phyloP scores from a whole-genome alignment of 2,797 vertebrate genomes.

The Hemibagrus guttatus region DNA sequence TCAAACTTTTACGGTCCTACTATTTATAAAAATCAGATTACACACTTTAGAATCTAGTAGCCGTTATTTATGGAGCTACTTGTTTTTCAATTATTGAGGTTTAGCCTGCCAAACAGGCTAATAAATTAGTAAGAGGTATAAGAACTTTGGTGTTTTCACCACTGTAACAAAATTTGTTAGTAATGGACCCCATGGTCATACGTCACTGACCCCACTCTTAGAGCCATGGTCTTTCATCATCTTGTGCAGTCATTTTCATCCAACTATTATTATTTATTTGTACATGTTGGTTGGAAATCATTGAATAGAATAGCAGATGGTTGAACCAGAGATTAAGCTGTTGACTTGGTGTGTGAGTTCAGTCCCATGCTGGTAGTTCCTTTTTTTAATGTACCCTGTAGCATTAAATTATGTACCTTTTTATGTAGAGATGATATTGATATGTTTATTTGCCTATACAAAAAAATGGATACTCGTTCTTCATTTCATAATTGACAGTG shows the following conservation, averaged over 20 bases:
- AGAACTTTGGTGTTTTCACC: not conserved
- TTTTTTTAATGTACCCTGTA: constrained; percentile 15
- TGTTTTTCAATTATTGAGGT: not conserved
- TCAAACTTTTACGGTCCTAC: not conserved
- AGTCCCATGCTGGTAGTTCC: constrained; percentile 6
- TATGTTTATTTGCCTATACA: constrained; percentile 4
- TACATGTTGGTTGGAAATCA: not conserved
- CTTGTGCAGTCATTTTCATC: too few species aligned
- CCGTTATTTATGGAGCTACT: not conserved
- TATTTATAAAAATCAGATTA: not conserved
- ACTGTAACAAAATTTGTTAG: not conserved
- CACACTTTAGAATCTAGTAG: not conserved
- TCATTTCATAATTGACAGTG: constrained; percentile 12
- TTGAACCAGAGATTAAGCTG: constrained; percentile 36
- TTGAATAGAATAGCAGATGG: not conserved
- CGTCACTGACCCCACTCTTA: not conserved
- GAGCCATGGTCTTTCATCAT: not conserved
- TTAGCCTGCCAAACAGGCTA: not conserved
- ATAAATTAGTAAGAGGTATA: not conserved
- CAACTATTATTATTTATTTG: constrained; percentile 11
- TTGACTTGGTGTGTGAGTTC: constrained; percentile 23
- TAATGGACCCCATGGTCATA: too few species aligned
- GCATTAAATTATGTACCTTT: constrained; percentile 29
- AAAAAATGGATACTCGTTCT: not conserved
- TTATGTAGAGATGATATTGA: not conserved